Percentiles rank a stretch among this genome's conserved stretches.
Evolutionary conservation across 2,113 vertebrate genomes (phyloP).

Genomic region (Perognathus longimembris): DNA sequence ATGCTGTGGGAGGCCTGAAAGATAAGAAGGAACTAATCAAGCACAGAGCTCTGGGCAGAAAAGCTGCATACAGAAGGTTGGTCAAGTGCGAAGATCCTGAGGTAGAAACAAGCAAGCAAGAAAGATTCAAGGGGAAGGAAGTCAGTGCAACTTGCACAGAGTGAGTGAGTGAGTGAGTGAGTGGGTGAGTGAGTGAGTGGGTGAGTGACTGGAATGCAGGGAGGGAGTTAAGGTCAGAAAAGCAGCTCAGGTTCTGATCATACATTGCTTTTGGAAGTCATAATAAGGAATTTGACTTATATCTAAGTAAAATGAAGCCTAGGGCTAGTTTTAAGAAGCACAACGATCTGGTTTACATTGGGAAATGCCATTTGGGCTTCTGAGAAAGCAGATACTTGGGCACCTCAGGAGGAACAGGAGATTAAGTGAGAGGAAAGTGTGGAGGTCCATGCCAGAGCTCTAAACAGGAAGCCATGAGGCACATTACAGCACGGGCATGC

Average conservation of each 20-base stretch:
- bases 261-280: not conserved
- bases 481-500: not conserved
- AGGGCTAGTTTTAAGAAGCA: not conserved
- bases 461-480: not conserved
- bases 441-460: not conserved
- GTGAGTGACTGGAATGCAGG: no score
- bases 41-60: not conserved
- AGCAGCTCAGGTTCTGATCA: no score
- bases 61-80: not conserved
- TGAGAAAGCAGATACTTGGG: not conserved
- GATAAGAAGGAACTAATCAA: no score
- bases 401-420: not conserved
- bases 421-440: not conserved
- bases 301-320: not conserved
- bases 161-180: not conserved
- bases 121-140: not conserved
- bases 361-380: not conserved
- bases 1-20: not conserved
- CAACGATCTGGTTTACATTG: not conserved
- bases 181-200: no score
- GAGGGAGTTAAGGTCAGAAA: no score
- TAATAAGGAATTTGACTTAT: not conserved
- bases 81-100: not conserved
- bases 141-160: not conserved
- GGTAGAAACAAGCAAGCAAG: constrained; percentile 10